phyloP scores from a whole-genome alignment of 2,113 vertebrate species.

The Eublepharis macularius region DNA sequence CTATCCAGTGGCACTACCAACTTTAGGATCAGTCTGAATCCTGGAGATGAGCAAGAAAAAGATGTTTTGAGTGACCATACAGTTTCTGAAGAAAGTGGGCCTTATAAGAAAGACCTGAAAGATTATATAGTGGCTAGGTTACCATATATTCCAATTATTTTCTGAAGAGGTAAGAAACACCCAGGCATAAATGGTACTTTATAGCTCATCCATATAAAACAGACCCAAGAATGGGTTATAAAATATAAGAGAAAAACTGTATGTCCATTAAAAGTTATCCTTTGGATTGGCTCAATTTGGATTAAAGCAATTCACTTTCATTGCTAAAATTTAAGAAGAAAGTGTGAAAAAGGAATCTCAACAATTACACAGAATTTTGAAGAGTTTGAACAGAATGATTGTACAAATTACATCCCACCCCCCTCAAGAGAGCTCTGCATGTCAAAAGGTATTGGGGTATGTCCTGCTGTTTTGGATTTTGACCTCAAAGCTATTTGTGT shows the following conservation, averaged over 20 bases:
- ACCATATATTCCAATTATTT: not conserved
- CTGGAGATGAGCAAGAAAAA: not conserved
- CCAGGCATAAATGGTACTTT: no score
- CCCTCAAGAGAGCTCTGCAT: not conserved
- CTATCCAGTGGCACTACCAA: not conserved
- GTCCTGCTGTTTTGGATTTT: not conserved
- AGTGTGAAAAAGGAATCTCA: slow-evolving; percentile 5
- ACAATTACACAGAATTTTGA: not conserved
- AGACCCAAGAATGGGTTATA: no score
- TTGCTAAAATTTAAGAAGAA: not conserved
- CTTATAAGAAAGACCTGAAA: not conserved
- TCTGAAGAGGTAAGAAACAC: not conserved
- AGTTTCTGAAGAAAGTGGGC: no score
- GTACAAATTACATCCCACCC: not conserved
- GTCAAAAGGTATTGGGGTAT: slow-evolving; percentile 9
- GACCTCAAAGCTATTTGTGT: not conserved
- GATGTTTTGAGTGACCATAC: not conserved
- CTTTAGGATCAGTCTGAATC: not conserved
- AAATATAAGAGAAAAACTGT: no score
- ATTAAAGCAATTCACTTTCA: not conserved
- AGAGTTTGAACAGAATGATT: not conserved
- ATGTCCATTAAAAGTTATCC: no score
- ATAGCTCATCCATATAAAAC: no score
- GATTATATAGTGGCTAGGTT: no score
- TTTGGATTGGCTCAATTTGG: not conserved